Evolutionary conservation across 2,888 invertebrate species (phyloP), one percentile per base, ranked within the genome.

Genomic region (Nomada lathburiana): DNA sequence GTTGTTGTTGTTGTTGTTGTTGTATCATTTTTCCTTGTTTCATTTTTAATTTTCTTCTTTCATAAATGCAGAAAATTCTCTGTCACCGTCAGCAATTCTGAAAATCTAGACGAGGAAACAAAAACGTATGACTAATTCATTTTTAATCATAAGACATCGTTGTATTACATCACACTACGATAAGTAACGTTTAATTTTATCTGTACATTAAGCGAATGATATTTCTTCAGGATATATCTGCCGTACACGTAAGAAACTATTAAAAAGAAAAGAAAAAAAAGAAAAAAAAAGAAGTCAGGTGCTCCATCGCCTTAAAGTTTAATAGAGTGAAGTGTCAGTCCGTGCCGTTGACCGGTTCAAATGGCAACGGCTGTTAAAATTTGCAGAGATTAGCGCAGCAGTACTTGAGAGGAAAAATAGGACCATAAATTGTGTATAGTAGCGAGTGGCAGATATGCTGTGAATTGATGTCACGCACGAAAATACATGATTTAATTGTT

Each of bases 331-430:
- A 81, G 76, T 77, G 71, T 85, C 87, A 75, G 75, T 80, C 77
- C 81, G 80, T 85, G 88, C 84, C 88, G 81, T 87, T 86, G 87
- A 85, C 88, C 68, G 86, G 86, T 86, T 88, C 85, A 85, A 83
- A 80, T 88, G 86, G 86, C 83, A 60, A 82, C 69, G 59, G 36
- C 47, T 83, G 78, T 70, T 82, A 88, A 69, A 65, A 70, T 82
- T 88, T 76, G 60, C 86, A 72, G 69, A 80, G 65, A 78, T 36
- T 75, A 84, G 76, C 79, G 73, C 73, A 76, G 80, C 76, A 73
- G 69, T 84, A 86, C 81, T 86, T 80, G 81, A 86, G 36, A 7
- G 7, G 5, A 57, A 80, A 78, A 60, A 88, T 85, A 88, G 85
- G 80, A 85, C 83, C 85, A 85, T 80, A 80, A 86, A 86, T 67